phyloP scores from a whole-genome alignment of 2,113 vertebrate genomes.

The Eulemur rufifrons region DNA sequence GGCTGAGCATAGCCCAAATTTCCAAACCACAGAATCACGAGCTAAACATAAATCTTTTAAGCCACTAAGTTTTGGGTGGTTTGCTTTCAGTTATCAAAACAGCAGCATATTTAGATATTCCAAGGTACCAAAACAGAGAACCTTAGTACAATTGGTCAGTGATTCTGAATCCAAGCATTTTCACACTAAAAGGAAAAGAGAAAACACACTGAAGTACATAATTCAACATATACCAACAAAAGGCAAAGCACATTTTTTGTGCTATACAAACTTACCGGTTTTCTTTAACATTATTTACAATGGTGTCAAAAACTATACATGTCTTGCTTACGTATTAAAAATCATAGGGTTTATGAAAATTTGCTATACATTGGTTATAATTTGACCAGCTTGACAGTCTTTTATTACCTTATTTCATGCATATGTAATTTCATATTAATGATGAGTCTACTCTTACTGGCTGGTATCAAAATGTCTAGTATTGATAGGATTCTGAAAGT shows the following conservation, averaged over 20 bases:
- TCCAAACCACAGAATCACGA: not conserved
- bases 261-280: not conserved
- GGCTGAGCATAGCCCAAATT: not conserved
- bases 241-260: not conserved
- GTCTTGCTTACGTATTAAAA: not conserved
- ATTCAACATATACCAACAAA: not conserved
- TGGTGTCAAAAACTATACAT: not conserved
- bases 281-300: not conserved
- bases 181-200: not conserved
- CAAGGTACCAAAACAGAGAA: not conserved
- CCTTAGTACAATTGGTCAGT: not conserved
- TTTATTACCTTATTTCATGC: slow-evolving; percentile 23
- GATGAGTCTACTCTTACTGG: not conserved
- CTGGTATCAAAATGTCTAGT: not conserved
- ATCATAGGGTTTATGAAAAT: not conserved
- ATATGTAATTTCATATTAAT: not conserved
- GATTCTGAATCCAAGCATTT: not conserved
- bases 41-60: not conserved
- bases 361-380: not conserved
- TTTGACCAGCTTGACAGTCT: not conserved
- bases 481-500: slow-evolving; percentile 26
- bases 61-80: not conserved
- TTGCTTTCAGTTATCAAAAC: not conserved
- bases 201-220: not conserved
- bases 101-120: not conserved